Base-by-base conservation (phyloP, 92 coral and sea anemone species). In the Epizoanthus stellaris region DNA sequence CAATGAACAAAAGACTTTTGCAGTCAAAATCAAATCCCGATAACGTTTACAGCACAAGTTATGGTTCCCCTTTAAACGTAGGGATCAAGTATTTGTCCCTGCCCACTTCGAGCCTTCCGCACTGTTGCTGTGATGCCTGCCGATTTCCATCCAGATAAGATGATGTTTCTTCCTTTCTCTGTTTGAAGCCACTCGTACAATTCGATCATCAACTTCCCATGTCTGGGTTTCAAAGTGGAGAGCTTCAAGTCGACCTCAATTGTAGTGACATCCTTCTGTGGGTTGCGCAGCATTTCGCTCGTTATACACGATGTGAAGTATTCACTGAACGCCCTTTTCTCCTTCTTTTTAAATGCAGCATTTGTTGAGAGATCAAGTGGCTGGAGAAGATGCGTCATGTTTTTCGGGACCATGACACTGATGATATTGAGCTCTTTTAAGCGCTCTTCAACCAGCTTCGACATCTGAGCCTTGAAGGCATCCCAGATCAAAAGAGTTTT, bases 231-330 rank as follows among this genome's bases (percentile, higher is more conserved):
- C 85, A 81, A 86, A 69, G 90, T 90, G 62, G 93, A 87, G 8
- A 90, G 73, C 89, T 70, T 91, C 36, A 77, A 71, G 86, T 87
- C 93, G 73, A 90, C 65, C 54, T 87, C 93, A 36, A 91, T 91
- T 62, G 91, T 87, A 45, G 91, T 87, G 47, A 87, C 91, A 74
- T 91, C 91, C 76, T 84, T 87, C 73, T 63, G 79, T 19, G 91
- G 90, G 85, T 77, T 65, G 38, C 90, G 85, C 81, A 86, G 70
- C 93, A 90, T 84, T 87, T 87, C 84, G 40, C 69, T 70, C 47
- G 89, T 87, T 74, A 83, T 77, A 47, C 89, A 84, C 3, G 93
- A 90, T 77, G 91, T 90, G 86, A 90, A 90, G 81, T 90, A 90
- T 87, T 84, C 91, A 73, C 91, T 82, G 76, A 87, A 90, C 4